Evolutionary conservation across 2,113 vertebrate species (phyloP), one percentile per base, ranked within the genome.

Genomic region (Odocoileus virginianus): DNA sequence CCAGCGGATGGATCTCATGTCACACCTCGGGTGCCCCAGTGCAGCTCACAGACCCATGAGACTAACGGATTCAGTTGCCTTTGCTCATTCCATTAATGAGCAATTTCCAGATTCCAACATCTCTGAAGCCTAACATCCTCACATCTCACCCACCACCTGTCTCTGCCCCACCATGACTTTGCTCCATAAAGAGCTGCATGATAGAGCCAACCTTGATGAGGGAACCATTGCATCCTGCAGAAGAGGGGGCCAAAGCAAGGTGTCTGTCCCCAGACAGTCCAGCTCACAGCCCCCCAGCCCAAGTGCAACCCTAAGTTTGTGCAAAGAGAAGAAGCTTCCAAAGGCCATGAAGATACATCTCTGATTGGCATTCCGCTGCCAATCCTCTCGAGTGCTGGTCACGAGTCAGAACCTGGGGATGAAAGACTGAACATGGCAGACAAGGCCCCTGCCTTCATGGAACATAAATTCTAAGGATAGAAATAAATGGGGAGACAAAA

Each of bases 281-380:
- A 40, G 25, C 28, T 36, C 33, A 55, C 4, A 45, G 57, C 16
- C 19, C 33, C 12, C 9, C 15, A 28, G 25, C 12, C 57, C 36
- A 30, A 54, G 21, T 11, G 19, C 30, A 90, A 16, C 33, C 60
- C 47, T 6, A 33, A 89, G 15, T 15, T 74, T 30, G 2, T 23
- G 55, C n/a, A 79, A 74, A 86, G 57, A 30, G 71, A 47, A 54
- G 27, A 78, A 67, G 50, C 3, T 28, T n/a, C 83, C 58, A 7
- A 21, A 81, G 79, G 36, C 21, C 12, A 2, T 16, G 54, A 90
- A 52, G 36, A 58, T 54, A 61, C 15, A 89, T 13, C 40, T 67
- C 47, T 50, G 10, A 2, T 0, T 64, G 60, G 10, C 12, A 27
- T 54, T 43, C 19, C 0, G 12, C 4, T 74, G 11, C 5, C 3